phyloP scores from a whole-genome alignment of 2,888 invertebrate genomes.

The Eristalis arbustorum region DNA sequence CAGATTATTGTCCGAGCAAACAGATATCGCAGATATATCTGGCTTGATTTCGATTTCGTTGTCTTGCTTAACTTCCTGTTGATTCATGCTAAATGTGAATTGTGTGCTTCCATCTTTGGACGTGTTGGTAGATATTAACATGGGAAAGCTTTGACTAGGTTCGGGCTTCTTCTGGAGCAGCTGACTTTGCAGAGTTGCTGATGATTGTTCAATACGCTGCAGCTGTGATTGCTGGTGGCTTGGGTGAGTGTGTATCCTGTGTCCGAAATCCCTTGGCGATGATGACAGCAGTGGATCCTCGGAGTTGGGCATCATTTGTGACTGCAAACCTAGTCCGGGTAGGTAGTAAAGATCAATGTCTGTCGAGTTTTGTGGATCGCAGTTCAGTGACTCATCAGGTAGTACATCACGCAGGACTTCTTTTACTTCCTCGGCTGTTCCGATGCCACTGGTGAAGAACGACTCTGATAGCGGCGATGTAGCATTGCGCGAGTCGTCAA shows the following conservation, averaged over 20 bases:
- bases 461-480: constrained; percentile 91
- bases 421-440: constrained; percentile 92
- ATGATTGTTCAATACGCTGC: constrained; percentile 46
- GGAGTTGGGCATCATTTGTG: constrained; percentile 93
- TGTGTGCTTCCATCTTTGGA: constrained; percentile 86
- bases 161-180: constrained; percentile 36
- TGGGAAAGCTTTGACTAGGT: constrained; percentile 39
- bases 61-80: constrained; percentile 55
- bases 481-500: constrained; percentile 86
- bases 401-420: constrained; percentile 92
- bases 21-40: constrained; percentile 7
- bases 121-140: constrained; percentile 81
- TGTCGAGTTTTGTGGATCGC: constrained; percentile 80
- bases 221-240: constrained; percentile 73
- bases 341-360: constrained; percentile 80
- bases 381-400: constrained; percentile 86
- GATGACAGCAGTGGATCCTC: constrained; percentile 92
- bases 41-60: constrained; percentile 55
- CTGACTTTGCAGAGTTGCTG: constrained; percentile 19
- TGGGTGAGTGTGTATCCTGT: constrained; percentile 74
- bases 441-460: constrained; percentile 90
- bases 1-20: constrained; percentile 28
- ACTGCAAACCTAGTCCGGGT: constrained; percentile 83
- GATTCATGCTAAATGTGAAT: constrained; percentile 80
- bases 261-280: constrained; percentile 88